A percentile compares a stretch with the other conserved stretches of the same genome.
Conservation (phyloP, 2,797 vertebrate species). For the Australoheros facetus region DNA sequence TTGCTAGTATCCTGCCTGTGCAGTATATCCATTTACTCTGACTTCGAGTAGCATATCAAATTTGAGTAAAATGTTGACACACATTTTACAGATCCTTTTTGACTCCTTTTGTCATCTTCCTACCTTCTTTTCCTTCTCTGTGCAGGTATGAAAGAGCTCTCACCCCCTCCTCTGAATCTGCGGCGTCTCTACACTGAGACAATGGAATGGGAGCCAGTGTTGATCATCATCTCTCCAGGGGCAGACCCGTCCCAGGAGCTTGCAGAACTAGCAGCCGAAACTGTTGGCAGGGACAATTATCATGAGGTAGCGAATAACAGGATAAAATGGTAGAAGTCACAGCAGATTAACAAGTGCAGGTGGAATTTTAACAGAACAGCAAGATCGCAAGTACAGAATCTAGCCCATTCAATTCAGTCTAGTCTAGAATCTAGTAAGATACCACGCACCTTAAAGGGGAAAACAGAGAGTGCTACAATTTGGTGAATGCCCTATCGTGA, state of each 20-base stretch:
- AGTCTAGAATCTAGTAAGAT: not conserved
- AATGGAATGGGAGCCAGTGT: constrained; percentile 89
- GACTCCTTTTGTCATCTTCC: not conserved
- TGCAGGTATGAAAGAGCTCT: constrained; percentile 92
- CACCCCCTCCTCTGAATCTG: constrained; percentile 91
- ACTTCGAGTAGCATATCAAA: constrained; percentile 13
- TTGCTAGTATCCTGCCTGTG: not conserved
- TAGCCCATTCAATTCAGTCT: not conserved
- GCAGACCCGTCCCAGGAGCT: constrained; percentile 98
- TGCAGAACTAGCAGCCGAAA: constrained; percentile 89
- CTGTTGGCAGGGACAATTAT: constrained; percentile 86
- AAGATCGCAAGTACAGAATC: constrained; percentile 14
- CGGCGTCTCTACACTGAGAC: constrained; percentile 91
- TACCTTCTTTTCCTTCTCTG: not conserved
- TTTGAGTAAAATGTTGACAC: constrained; percentile 14
- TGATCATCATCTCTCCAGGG: constrained; percentile 97
- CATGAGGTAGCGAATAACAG: constrained; percentile 84
- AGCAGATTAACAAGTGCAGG: constrained; percentile 13
- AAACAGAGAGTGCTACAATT: not conserved
- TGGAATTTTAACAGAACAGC: not conserved
- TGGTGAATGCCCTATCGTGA: constrained; percentile 1
- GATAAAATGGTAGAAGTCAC: constrained; percentile 14
- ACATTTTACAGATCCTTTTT: constrained; percentile 12
- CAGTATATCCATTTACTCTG: constrained; percentile 15
- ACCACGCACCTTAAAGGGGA: not conserved